phyloP scores from a whole-genome alignment of 2,888 invertebrate species.

The Tricholauxania praeusta region DNA sequence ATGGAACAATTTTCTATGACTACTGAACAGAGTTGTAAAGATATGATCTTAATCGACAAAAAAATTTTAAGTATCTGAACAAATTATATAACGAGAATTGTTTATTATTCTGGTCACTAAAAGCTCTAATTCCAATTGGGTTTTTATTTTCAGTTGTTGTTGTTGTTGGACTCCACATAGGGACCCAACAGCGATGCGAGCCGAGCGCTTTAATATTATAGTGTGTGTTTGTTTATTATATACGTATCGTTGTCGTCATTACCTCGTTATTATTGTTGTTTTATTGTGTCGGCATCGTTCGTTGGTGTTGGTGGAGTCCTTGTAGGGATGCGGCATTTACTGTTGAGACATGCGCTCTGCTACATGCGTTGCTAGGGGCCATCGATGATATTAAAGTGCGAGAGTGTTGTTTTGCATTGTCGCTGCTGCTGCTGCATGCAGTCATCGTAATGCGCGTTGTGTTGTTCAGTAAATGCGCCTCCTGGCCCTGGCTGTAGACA shows the following conservation, averaged over 20 bases:
- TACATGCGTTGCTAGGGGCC: slow-evolving; percentile 1
- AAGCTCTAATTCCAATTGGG: too few species aligned
- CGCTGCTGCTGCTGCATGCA: not conserved
- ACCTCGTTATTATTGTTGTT: slow-evolving; percentile 46
- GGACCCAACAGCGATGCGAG: too few species aligned
- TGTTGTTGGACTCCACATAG: slow-evolving; percentile 6
- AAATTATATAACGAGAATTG: too few species aligned
- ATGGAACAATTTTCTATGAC: too few species aligned
- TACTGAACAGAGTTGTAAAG: too few species aligned
- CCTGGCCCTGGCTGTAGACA: not conserved
- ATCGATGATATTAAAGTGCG: not conserved
- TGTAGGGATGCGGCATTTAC: slow-evolving; percentile 47
- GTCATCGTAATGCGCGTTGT: not conserved
- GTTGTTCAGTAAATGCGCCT: slow-evolving; percentile 12
- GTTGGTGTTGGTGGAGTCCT: slow-evolving; percentile 35
- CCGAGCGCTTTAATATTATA: too few species aligned
- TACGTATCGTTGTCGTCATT: slow-evolving; percentile 38
- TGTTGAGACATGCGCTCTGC: slow-evolving; percentile 57
- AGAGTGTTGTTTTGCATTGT: not conserved
- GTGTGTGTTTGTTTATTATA: slow-evolving; percentile 38
- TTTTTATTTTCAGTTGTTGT: slow-evolving; percentile 34
- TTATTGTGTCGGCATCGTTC: slow-evolving; percentile 51
- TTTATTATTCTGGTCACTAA: too few species aligned
- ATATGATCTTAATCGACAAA: too few species aligned
- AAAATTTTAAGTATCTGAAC: too few species aligned